Evolutionary conservation across 1,140 invertebrate genomes (phyloP), one percentile per base, ranked within the genome.

Genomic region (Monomorium pharaonis): DNA sequence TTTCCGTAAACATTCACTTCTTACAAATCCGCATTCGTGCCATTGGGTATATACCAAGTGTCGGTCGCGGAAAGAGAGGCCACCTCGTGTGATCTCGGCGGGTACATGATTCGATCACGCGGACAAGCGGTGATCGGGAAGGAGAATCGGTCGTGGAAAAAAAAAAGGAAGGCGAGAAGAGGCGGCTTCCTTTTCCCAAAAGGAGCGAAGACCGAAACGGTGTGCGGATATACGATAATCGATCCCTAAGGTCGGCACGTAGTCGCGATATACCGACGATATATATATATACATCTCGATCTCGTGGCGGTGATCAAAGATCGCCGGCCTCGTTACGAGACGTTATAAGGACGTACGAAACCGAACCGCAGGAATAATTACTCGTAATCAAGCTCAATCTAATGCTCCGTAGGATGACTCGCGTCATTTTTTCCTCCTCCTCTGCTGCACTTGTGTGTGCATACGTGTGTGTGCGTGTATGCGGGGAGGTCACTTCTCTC

Each of bases 371-470:
- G 91, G 90, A 94, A 94, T 94, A 94, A 95, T 95, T 94, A 94
- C 92, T 94, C 91, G 92, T 93, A 94, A 94, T 94, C 94, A 93
- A 93, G 92, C 89, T 93, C 93, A 92, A 95, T 95, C 94, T 95
- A 94, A 94, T 94, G 92, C 91, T 88, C 81, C 89, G 92, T 85
- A 91, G 91, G 90, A 95, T 95, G 94, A 95, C 94, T 92, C 86
- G 86, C 86, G 84, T 88, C 88, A 91, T 92, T 86, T 91, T 89
- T 92, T 91, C 75, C 67, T 65, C 27, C 54, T 67, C 75, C 56
- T 37, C 37, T 37, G 37, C 2, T 18, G 24, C 24, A 54, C 65
- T 54, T 67, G 7, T 58, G 21, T 9, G 37, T 67, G 21, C 10
- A 21, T 21, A 6, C 10, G n/a, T 56, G 33, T n/a, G 14, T 21